Base-by-base conservation (phyloP, 2,797 vertebrate species). In the Enteromius trimaculatus region DNA sequence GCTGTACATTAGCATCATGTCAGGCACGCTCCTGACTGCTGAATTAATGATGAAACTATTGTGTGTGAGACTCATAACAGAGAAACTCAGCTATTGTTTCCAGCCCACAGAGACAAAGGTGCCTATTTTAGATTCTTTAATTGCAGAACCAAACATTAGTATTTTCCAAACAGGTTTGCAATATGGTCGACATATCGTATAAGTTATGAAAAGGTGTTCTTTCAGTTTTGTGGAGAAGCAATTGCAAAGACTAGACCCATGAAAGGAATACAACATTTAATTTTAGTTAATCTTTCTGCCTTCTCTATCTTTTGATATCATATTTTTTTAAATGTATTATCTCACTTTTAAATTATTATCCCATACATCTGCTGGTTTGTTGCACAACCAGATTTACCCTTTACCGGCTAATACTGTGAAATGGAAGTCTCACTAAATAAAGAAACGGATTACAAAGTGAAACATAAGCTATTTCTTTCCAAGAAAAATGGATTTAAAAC, bases 41-140 rank as follows among this genome's bases (percentile, higher is more conserved):
- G 91, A 94, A 95, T 94, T 92, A 94, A 92, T 94, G 89, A 94
- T 94, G 93, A 92, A 92, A 84, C 49, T 71, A 68, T 84, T 72
- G 49, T 58, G 23, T 34, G 39, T 0, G 74, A 77, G 23, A 83
- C n/a, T 49, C 64, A 79, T 26, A 84, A 85, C 58, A 82, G 55
- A 83, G 66, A 60, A 79, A 47, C 39, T 31, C 26, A n/a, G 82
- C 58, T 68, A 72, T 87, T 83, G 83, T 85, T 84, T 84, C 42
- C 71, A 70, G 78, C 51, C 66, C 66, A n/a, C 23, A n/a, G 79
- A 58, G 39, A 65, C 19, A 79, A 55, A 69, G 26, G 44, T 75
- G 49, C 49, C 60, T 11, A 42, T 81, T 76, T 84, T 29, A 85
- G 79, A 80, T 77, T 85, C 55, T 66, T 68, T 64, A 65, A 81